Conservation (phyloP, 2,888 invertebrate genomes). For the Acronicta leporina region DNA sequence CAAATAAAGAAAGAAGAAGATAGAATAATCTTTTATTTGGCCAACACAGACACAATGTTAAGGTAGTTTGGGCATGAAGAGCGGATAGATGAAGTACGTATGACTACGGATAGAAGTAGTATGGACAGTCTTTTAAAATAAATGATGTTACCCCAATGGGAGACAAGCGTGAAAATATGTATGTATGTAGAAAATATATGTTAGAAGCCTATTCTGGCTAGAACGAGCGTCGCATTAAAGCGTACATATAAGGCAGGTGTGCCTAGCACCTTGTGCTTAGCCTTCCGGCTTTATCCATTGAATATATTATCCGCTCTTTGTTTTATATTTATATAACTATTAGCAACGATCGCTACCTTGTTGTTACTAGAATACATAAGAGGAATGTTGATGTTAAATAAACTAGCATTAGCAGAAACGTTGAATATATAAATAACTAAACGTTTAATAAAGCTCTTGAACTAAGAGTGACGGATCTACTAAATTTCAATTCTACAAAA, state of each 20-base stretch:
- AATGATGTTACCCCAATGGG: no score
- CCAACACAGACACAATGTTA: no score
- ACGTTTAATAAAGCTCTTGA: no score
- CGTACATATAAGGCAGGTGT: slow-evolving; percentile 74
- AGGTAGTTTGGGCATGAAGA: no score
- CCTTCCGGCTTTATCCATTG: slow-evolving; percentile 78
- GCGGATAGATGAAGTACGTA: no score
- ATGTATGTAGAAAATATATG: slow-evolving; percentile 20
- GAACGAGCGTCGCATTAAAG: slow-evolving; percentile 62
- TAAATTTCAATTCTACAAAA: no score
- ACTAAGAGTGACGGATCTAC: no score
- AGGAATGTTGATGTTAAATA: slow-evolving; percentile 29
- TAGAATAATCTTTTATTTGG: no score
- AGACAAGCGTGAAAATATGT: no score
- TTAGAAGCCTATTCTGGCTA: slow-evolving; percentile 54
- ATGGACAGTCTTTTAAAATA: no score
- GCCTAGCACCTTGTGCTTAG: slow-evolving; percentile 78
- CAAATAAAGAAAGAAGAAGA: no score
- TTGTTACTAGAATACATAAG: slow-evolving; percentile 33
- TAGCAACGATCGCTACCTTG: slow-evolving; percentile 38
- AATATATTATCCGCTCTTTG: slow-evolving; percentile 78
- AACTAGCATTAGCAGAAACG: slow-evolving; percentile 6
- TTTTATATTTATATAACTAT: slow-evolving; percentile 61
- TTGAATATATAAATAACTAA: slow-evolving; percentile 1
- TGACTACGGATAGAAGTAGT: no score